These are phyloP conservation scores for Pica pica DNA, from an alignment of 2,113 vertebrate species.

Conservation along the genomic window DNA sequence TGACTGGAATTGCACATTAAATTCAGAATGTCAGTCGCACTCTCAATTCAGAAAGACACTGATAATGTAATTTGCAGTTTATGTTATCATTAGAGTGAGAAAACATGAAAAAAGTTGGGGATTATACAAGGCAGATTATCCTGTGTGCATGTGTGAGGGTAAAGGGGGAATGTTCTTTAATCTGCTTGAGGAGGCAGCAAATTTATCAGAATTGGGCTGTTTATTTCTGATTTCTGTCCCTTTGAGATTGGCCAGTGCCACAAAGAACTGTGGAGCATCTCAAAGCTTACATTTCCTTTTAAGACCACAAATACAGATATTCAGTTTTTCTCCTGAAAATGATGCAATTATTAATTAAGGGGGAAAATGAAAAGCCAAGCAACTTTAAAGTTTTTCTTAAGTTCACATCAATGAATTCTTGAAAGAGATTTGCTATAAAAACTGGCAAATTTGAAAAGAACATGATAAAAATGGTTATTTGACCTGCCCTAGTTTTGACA, in stretches of 20 bases:
- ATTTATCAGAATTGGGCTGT: background rate
- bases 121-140: background rate
- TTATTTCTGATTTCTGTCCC: background rate
- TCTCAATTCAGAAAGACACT: background rate
- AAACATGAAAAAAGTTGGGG: background rate
- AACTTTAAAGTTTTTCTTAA: background rate
- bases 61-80: background rate
- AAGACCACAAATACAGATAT: background rate
- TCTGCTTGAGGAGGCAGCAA: background rate
- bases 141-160: background rate
- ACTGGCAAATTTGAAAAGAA: background rate
- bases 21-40: background rate
- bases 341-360: background rate
- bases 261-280: background rate
- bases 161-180: background rate
- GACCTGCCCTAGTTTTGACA: background rate
- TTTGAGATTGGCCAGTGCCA: background rate
- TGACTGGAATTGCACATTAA: constrained; percentile 1
- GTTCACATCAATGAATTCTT: background rate
- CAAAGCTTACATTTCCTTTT: background rate
- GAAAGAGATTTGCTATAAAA: background rate
- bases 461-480: background rate
- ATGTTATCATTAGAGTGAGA: background rate
- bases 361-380: background rate
- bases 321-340: background rate